phyloP scores from a whole-genome alignment of 2,888 invertebrate species.

The Silvanus unidentatus region DNA sequence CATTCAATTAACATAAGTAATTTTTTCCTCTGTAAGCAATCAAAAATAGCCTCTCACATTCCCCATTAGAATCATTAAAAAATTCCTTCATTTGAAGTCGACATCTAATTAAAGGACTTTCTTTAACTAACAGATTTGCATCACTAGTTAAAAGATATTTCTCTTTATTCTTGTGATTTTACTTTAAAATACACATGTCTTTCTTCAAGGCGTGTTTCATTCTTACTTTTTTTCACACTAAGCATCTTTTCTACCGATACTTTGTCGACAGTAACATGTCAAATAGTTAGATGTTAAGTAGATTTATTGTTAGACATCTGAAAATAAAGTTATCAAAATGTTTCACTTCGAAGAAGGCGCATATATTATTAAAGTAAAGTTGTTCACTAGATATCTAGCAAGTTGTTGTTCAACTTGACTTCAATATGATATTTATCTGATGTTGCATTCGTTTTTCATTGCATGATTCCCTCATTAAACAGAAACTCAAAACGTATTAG shows the following conservation, averaged over 20 bases:
- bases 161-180: background rate
- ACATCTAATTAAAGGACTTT: background rate
- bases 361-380: too few species aligned
- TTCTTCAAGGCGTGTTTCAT: background rate
- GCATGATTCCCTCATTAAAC: too few species aligned
- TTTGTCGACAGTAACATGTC: constrained; percentile 3
- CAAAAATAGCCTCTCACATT: too few species aligned
- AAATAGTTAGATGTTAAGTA: constrained; percentile 2
- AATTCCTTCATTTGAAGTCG: background rate
- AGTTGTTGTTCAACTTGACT: too few species aligned
- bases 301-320: constrained; percentile 6
- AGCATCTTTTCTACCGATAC: background rate
- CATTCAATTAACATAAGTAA: too few species aligned
- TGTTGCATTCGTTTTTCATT: too few species aligned
- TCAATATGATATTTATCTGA: too few species aligned
- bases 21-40: too few species aligned
- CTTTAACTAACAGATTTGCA: background rate
- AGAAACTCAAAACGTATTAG: background rate
- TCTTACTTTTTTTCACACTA: too few species aligned
- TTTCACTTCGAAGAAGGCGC: too few species aligned
- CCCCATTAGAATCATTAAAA: too few species aligned
- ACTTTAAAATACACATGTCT: constrained; percentile 3
- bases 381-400: too few species aligned
- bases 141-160: background rate
- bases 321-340: background rate